Percentiles rank a stretch among this genome's conserved stretches.
Conservation (phyloP, 2,113 vertebrate genomes). For the Syngnathus typhle region DNA sequence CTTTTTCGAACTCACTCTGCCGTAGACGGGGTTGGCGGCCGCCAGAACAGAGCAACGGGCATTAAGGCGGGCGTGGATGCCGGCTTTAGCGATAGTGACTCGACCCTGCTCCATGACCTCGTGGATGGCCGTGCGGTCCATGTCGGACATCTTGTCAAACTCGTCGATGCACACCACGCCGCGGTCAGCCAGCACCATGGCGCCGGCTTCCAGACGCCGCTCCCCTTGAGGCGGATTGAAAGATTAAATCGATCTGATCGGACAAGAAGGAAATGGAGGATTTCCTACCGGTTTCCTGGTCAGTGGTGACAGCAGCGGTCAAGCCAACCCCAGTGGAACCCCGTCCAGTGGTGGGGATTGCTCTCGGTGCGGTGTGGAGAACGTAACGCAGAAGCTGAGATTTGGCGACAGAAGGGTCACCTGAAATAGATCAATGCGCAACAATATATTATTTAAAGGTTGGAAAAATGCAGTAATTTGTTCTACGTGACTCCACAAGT, state of each 20-base stretch:
- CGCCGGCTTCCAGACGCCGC: constrained; percentile 87
- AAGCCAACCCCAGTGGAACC: constrained; percentile 94
- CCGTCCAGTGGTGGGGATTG: constrained; percentile 91
- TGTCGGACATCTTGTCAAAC: constrained; percentile 98
- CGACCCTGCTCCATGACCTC: constrained; percentile 99
- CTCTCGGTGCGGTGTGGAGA: constrained; percentile 84
- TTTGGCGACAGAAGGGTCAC: constrained; percentile 94
- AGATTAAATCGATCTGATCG: neutral
- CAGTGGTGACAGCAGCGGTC: constrained; percentile 90
- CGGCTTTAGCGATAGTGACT: constrained; percentile 93
- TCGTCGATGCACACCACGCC: constrained; percentile 97
- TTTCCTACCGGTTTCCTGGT: constrained; percentile 87
- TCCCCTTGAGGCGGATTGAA: constrained; percentile 69
- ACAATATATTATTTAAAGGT: neutral
- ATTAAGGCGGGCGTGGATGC: constrained; percentile 94
- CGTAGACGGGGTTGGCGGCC: constrained; percentile 91
- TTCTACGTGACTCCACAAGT: too few relatives aligned
- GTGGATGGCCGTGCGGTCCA: constrained; percentile 96
- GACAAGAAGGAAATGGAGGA: neutral
- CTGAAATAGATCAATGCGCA: constrained; percentile 53
- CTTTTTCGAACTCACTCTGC: constrained; percentile 71
- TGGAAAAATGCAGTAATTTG: too few relatives aligned
- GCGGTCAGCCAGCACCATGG: constrained; percentile 94
- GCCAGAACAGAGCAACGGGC: constrained; percentile 95
- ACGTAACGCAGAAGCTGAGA: constrained; percentile 95